These are phyloP conservation scores for Empis stercorea DNA, from an alignment of 2,888 invertebrate genomes.

Conservation along the genomic window DNA sequence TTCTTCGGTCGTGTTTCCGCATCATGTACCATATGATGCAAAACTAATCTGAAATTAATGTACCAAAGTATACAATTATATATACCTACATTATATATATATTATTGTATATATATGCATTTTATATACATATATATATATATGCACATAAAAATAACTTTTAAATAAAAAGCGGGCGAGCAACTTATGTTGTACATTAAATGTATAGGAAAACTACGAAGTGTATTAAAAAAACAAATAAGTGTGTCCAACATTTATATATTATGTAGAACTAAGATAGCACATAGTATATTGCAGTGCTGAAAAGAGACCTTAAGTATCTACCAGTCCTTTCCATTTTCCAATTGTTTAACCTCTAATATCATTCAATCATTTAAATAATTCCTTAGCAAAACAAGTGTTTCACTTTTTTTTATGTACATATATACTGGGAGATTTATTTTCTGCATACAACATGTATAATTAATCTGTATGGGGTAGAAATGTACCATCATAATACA, in stretches of 20 bases:
- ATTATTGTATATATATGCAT: background rate
- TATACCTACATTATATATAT: too few species aligned
- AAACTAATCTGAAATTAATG: constrained; percentile 40
- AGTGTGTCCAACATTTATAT: too few species aligned
- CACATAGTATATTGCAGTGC: too few species aligned
- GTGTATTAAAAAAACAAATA: too few species aligned
- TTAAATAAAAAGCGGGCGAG: too few species aligned
- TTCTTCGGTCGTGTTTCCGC: constrained; percentile 27
- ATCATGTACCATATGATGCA: constrained; percentile 38
- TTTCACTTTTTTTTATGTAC: constrained; percentile 5
- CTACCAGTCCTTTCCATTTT: background rate
- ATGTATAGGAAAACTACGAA: too few species aligned
- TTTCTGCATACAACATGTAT: background rate
- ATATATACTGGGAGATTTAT: background rate
- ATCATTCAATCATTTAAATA: constrained; percentile 15
- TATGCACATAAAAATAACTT: too few species aligned
- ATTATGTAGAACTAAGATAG: too few species aligned
- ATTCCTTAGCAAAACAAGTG: constrained; percentile 15
- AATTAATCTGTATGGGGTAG: background rate
- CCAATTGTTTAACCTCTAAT: constrained; percentile 14
- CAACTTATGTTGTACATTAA: too few species aligned
- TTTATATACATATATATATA: too few species aligned
- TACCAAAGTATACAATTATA: constrained; percentile 19
- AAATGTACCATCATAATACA: background rate
- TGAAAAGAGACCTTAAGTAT: too few species aligned